phyloP scores from a whole-genome alignment of 53 echinoderm and acorn worm genomes.

The Echinometra lucunter region DNA sequence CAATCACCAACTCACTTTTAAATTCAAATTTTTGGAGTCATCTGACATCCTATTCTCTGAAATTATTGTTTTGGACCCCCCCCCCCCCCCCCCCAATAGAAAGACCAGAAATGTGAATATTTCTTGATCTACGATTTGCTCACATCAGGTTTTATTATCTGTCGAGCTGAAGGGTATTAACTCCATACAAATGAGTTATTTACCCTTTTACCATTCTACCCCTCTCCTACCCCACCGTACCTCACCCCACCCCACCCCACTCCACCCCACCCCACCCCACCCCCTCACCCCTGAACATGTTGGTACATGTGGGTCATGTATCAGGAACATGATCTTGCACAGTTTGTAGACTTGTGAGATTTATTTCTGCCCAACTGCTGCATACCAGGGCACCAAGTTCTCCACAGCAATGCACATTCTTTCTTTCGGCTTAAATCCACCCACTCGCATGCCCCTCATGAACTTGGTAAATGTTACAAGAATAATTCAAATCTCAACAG shows the following conservation, averaged over 20 bases:
- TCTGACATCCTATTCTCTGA: too few species aligned
- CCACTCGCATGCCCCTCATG: conserved; percentile 39
- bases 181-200: too few species aligned
- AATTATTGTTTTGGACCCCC: too few species aligned
- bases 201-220: neutral
- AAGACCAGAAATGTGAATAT: too few species aligned
- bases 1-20: too few species aligned
- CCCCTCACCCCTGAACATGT: neutral
- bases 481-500: conserved; percentile 17
- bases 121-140: too few species aligned
- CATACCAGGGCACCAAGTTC: conserved; percentile 10
- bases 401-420: conserved; percentile 10
- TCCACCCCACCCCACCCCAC: neutral
- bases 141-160: too few species aligned
- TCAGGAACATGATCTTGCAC: conserved; percentile 17
- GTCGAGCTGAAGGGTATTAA: too few species aligned
- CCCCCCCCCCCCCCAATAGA: too few species aligned
- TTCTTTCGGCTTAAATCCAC: conserved; percentile 9
- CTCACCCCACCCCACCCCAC: neutral
- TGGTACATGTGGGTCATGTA: conserved; percentile 42
- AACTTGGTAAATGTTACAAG: conserved; percentile 45
- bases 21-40: too few species aligned
- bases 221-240: neutral
- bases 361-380: conserved; percentile 44
- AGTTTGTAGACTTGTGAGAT: conserved; percentile 28